These are phyloP conservation scores for Papilio elwesi DNA, from an alignment of 2,888 invertebrate genomes.

Conservation along the genomic window DNA sequence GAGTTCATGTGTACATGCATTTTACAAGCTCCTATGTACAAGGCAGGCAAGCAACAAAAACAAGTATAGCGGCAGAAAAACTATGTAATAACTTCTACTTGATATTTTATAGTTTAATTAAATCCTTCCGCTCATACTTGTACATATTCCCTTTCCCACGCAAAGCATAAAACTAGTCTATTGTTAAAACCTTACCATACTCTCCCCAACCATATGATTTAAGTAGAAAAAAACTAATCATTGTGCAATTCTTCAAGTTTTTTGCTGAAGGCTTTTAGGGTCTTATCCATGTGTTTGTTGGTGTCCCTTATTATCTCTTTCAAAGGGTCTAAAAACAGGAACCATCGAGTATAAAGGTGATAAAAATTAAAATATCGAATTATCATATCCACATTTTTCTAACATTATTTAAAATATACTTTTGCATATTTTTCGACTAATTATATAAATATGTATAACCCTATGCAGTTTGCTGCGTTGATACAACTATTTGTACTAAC, in stretches of 20 bases:
- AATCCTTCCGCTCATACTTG: constrained; percentile 42
- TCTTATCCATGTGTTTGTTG: constrained; percentile 70
- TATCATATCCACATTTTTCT: constrained; percentile 32
- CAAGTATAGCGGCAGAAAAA: constrained; percentile 26
- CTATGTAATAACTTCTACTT: background rate
- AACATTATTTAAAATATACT: constrained; percentile 2
- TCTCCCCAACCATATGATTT: background rate
- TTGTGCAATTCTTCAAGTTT: constrained; percentile 65
- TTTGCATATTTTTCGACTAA: too few relatives aligned
- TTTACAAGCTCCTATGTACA: background rate
- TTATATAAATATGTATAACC: too few relatives aligned
- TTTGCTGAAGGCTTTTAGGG: constrained; percentile 64
- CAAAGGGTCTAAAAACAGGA: constrained; percentile 56
- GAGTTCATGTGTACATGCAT: background rate
- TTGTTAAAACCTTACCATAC: constrained; percentile 43
- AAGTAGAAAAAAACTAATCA: constrained; percentile 51
- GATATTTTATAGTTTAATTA: background rate
- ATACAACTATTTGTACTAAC: too few relatives aligned
- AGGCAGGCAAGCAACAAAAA: constrained; percentile 5
- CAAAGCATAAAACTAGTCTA: constrained; percentile 56
- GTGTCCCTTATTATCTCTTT: constrained; percentile 62
- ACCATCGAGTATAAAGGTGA: background rate
- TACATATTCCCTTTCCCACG: constrained; percentile 50
- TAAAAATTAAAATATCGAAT: background rate
- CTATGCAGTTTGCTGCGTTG: too few relatives aligned